Conservation (phyloP, 1,140 invertebrate genomes). For the Polypedilum vanderplanki region DNA sequence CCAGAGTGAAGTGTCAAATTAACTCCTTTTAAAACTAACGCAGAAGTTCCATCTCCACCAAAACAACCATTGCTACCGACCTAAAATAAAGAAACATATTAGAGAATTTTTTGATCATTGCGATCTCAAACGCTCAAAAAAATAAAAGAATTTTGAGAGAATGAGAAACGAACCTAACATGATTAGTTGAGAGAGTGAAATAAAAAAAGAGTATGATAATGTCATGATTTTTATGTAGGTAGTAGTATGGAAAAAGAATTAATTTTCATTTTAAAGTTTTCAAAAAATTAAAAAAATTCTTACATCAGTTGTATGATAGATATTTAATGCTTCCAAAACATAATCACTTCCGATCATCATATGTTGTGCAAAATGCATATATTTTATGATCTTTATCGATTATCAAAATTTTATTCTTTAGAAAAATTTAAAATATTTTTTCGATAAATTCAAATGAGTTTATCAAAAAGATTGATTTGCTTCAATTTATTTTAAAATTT, state of each 20-base stretch:
- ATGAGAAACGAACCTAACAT: slow-evolving; percentile 22
- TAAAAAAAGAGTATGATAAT: not conserved
- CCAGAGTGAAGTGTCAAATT: slow-evolving; percentile 82
- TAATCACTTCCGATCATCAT: slow-evolving; percentile 74
- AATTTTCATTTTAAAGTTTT: not conserved
- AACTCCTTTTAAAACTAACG: slow-evolving; percentile 82
- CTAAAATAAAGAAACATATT: slow-evolving; percentile 44
- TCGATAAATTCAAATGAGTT: too few species aligned
- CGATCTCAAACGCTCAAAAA: not conserved
- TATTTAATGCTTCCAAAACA: slow-evolving; percentile 76
- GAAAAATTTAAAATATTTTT: too few species aligned
- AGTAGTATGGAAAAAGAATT: not conserved
- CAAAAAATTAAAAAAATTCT: slow-evolving; percentile 34
- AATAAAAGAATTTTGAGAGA: slow-evolving; percentile 33
- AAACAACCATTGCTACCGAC: slow-evolving; percentile 72
- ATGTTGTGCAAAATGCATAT: not conserved
- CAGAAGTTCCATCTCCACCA: slow-evolving; percentile 70
- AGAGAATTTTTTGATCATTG: not conserved
- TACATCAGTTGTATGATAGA: slow-evolving; percentile 83
- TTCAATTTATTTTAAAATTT: too few species aligned
- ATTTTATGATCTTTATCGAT: too few species aligned
- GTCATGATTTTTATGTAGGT: not conserved
- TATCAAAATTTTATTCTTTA: too few species aligned
- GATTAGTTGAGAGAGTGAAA: not conserved
- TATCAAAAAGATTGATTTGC: too few species aligned